Evolutionary conservation across 2,888 invertebrate genomes (phyloP).

Genomic region (Achlya flavicornis): DNA sequence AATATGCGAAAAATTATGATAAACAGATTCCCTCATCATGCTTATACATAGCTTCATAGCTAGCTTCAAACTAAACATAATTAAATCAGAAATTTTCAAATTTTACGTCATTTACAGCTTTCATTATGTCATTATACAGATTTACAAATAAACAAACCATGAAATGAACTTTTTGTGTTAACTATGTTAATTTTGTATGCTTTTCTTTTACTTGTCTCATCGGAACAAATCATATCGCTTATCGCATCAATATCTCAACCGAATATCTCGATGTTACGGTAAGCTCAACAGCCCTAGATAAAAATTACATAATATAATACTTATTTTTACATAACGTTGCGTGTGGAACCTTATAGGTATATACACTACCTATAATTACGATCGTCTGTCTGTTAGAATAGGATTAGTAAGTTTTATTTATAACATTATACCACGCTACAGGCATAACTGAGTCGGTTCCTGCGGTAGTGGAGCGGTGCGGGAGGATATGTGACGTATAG

Average conservation of each 20-base stretch:
- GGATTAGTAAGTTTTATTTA: not conserved
- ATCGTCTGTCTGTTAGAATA: not conserved
- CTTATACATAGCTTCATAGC: no score
- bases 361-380: not conserved
- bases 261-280: not conserved
- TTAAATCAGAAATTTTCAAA: no score
- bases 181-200: no score
- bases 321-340: not conserved
- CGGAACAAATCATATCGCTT: not conserved
- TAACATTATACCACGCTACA: not conserved
- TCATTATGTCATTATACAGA: no score
- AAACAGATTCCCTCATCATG: not conserved
- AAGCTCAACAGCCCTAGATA: not conserved
- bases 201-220: no score
- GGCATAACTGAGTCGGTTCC: no score
- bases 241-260: not conserved
- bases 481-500: no score
- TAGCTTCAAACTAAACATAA: no score
- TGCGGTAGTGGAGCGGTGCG: no score
- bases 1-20: slow-evolving; percentile 2
- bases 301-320: not conserved
- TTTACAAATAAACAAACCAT: no score
- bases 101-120: no score
- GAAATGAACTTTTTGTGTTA: no score
- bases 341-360: not conserved